Conservation (phyloP, 2,797 vertebrate genomes). For the Acanthurus tractus region DNA sequence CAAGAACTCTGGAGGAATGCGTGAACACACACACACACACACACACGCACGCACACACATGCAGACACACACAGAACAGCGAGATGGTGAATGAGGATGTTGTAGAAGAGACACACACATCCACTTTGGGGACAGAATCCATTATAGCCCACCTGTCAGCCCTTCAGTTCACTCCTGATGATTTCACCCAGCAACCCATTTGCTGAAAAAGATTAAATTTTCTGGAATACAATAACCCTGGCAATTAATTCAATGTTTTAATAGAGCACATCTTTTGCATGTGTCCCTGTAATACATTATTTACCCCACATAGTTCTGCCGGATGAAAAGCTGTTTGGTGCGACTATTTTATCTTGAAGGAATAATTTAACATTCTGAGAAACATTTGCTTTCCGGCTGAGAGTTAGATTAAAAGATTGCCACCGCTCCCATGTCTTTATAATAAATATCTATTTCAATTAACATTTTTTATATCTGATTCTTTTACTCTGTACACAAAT, state of each 20-base stretch:
- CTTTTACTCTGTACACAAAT: background rate
- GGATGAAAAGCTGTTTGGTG: conserved; percentile 14
- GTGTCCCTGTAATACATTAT: conserved; percentile 48
- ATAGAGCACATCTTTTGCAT: conserved; percentile 38
- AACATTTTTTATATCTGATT: background rate
- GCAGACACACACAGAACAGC: conserved; percentile 6
- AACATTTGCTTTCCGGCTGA: background rate
- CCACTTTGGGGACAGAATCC: conserved; percentile 75
- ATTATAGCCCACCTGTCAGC: conserved; percentile 78
- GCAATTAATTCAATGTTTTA: conserved; percentile 73
- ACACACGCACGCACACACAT: conserved; percentile 24
- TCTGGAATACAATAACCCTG: conserved; percentile 68
- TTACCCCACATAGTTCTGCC: conserved; percentile 18
- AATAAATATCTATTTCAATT: background rate
- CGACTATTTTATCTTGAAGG: background rate
- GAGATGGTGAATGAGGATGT: conserved; percentile 46
- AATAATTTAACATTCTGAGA: conserved; percentile 6
- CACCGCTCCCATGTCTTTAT: background rate
- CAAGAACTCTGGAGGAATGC: conserved; percentile 65
- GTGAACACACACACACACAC: conserved; percentile 25
- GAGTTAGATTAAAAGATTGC: background rate
- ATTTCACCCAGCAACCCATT: conserved; percentile 71
- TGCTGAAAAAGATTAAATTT: conserved; percentile 68
- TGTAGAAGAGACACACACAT: conserved; percentile 64
- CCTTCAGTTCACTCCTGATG: conserved; percentile 74